A percentile compares a stretch with the other conserved stretches of the same genome.
Evolutionary conservation across 1,140 invertebrate genomes (phyloP).

Genomic region (Bombus huntii): DNA sequence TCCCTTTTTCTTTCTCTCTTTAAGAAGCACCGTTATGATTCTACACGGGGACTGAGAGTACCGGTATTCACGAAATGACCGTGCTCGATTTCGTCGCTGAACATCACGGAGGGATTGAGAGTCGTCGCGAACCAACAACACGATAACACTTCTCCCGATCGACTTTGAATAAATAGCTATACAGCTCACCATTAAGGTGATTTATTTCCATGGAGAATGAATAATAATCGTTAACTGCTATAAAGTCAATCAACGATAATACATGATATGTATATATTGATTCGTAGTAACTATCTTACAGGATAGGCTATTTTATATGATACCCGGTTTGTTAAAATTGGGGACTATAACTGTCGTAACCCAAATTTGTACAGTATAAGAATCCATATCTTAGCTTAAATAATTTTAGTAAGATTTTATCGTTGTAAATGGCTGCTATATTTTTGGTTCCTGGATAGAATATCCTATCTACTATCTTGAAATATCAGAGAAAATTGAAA

Average conservation of each 20-base stretch:
- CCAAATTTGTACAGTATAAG: not conserved
- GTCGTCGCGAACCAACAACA: not conserved
- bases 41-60: conserved; percentile 12
- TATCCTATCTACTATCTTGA: not conserved
- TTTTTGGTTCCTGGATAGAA: not conserved
- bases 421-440: not conserved
- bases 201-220: not conserved
- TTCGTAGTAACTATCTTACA: not conserved
- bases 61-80: conserved; percentile 47
- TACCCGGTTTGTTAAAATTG: not conserved
- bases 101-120: not conserved
- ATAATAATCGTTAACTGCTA: not conserved
- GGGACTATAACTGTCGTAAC: not conserved
- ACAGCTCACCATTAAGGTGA: not conserved
- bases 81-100: conserved; percentile 29
- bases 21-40: conserved; percentile 53
- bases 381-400: not conserved
- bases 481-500: too few species aligned
- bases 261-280: not conserved
- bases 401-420: not conserved
- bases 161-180: not conserved
- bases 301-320: not conserved
- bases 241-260: not conserved
- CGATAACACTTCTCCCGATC: not conserved
- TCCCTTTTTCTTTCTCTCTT: conserved; percentile 24